Conservation (phyloP, 2,113 vertebrate genomes). For the Pygoscelis antarcticus region DNA sequence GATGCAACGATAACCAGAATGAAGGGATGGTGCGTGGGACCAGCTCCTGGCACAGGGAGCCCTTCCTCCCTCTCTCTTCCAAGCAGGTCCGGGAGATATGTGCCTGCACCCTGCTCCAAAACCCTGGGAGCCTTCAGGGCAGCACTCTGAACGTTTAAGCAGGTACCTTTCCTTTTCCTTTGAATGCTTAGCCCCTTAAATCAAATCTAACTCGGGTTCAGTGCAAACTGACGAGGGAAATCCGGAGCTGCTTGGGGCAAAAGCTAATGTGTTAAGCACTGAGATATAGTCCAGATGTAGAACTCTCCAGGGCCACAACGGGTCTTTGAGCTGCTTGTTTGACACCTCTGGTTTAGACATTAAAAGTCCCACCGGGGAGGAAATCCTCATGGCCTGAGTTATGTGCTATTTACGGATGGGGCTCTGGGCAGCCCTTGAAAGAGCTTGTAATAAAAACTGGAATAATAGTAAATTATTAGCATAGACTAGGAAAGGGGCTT, state of each 20-base stretch:
- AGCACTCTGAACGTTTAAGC: conserved; percentile 11
- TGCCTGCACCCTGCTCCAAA: not conserved
- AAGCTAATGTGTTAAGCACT: conserved; percentile 43
- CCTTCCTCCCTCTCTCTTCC: not conserved
- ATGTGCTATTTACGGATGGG: conserved; percentile 23
- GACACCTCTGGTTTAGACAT: conserved; percentile 66
- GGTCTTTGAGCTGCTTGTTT: conserved; percentile 48
- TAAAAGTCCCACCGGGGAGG: conserved; percentile 40
- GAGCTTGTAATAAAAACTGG: conserved; percentile 24
- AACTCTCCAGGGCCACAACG: conserved; percentile 25
- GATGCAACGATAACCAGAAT: not conserved
- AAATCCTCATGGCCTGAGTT: conserved; percentile 56
- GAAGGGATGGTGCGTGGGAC: not conserved
- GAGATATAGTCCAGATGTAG: conserved; percentile 63
- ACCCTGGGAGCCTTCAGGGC: not conserved
- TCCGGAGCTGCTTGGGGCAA: conserved; percentile 61
- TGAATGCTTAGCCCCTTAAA: conserved; percentile 23
- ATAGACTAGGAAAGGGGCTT: not conserved
- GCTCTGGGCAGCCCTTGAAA: conserved; percentile 51
- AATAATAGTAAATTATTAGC: conserved; percentile 38
- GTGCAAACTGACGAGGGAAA: conserved; percentile 36
- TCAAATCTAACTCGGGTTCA: not conserved
- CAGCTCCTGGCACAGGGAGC: not conserved
- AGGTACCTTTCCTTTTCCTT: not conserved
- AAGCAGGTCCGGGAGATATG: not conserved